Evolutionary conservation across 2,797 vertebrate genomes (phyloP).

Genomic region (Gambusia yucatana): DNA sequence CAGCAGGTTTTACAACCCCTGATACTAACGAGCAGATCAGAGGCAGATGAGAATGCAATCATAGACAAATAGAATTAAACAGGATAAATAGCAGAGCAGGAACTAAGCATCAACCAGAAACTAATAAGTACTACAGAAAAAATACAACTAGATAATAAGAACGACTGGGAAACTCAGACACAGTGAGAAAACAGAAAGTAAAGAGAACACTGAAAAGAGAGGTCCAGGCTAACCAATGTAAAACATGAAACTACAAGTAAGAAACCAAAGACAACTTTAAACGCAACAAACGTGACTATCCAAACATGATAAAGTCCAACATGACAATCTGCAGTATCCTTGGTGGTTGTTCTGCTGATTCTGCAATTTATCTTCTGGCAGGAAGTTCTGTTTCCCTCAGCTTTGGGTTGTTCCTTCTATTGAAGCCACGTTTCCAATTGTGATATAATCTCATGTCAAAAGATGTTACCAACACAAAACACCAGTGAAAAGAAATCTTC

Average conservation of each 20-base stretch:
- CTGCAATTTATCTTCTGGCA: not conserved
- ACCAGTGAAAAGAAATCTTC: not conserved
- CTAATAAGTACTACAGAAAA: not conserved
- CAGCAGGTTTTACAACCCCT: not conserved
- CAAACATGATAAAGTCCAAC: not conserved
- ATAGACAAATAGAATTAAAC: not conserved
- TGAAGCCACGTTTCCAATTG: not conserved
- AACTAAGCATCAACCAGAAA: not conserved
- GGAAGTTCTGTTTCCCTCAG: not conserved
- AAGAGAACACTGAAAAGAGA: not conserved
- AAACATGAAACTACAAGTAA: not conserved
- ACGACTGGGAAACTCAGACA: not conserved
- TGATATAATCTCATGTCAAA: not conserved
- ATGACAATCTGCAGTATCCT: not conserved
- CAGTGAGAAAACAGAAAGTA: no score
- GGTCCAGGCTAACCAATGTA: not conserved
- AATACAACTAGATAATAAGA: not conserved
- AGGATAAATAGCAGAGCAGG: not conserved
- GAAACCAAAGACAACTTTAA: no score
- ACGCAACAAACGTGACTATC: no score
- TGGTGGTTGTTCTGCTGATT: not conserved
- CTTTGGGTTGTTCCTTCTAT: not conserved
- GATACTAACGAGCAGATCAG: not conserved
- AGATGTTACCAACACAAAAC: not conserved
- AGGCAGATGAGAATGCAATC: not conserved